Conservation (phyloP, 2,888 invertebrate genomes). For the Agonopterix alstromeriana region DNA sequence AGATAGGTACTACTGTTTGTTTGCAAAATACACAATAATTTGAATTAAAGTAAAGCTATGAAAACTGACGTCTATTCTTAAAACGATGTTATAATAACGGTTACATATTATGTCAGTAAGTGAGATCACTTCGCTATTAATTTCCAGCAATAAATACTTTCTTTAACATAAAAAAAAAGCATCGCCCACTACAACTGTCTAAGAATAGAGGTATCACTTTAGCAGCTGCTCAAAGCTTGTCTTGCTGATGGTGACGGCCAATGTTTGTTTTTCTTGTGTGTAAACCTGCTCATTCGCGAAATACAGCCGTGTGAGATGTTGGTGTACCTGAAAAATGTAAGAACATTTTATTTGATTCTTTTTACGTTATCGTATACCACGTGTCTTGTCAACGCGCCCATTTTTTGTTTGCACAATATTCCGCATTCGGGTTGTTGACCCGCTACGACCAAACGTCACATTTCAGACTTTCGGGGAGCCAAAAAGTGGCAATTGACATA, state of each 20-base stretch:
- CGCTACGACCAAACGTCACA: slow-evolving; percentile 1
- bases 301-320: slow-evolving; percentile 26
- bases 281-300: slow-evolving; percentile 6
- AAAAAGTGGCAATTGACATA: slow-evolving; percentile 9
- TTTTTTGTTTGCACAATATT: neutral
- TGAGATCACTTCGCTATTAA: too few species aligned
- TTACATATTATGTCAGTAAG: too few species aligned
- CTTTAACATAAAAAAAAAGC: neutral
- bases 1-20: neutral
- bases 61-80: too few species aligned
- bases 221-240: slow-evolving; percentile 7
- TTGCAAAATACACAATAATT: too few species aligned
- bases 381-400: neutral
- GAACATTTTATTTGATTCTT: slow-evolving; percentile 14
- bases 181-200: neutral
- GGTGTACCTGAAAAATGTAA: slow-evolving; percentile 51
- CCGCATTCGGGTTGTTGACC: slow-evolving; percentile 3
- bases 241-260: slow-evolving; percentile 16
- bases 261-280: slow-evolving; percentile 15
- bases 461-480: neutral
- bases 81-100: too few species aligned
- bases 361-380: neutral
- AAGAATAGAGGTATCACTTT: slow-evolving; percentile 5
- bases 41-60: too few species aligned
- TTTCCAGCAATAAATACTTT: too few species aligned